Conservation (phyloP, 2,113 vertebrate species). For the Chaetura pelagica region DNA sequence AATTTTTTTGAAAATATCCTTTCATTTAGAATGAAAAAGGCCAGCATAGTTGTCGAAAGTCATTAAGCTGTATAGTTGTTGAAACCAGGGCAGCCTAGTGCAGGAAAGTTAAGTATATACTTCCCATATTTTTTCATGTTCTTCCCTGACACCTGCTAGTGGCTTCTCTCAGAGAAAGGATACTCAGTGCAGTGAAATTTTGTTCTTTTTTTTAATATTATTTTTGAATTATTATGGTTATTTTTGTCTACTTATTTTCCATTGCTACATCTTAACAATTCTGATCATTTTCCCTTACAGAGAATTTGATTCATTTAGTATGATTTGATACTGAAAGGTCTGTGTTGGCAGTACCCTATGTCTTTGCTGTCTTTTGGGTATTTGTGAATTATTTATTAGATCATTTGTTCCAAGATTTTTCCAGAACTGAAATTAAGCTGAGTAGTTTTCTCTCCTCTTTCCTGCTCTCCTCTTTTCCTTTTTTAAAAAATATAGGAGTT, state of each 20-base stretch:
- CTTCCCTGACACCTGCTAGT: background rate
- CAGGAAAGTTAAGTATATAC: background rate
- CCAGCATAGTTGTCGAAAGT: background rate
- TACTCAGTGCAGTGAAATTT: background rate
- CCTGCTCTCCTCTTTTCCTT: accelerated
- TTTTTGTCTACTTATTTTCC: background rate
- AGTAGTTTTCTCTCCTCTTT: background rate
- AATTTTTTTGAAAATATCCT: background rate
- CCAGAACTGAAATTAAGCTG: background rate
- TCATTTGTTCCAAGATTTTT: background rate
- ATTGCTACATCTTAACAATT: background rate
- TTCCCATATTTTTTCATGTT: background rate
- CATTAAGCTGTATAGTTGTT: background rate
- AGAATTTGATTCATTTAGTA: background rate
- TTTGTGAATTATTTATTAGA: background rate
- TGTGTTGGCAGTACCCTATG: background rate
- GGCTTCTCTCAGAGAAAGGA: background rate
- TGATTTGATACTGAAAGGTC: background rate
- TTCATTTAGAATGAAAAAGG: background rate
- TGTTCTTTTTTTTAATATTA: background rate
- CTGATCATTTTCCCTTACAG: background rate
- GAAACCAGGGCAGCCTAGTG: background rate
- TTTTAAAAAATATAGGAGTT: background rate
- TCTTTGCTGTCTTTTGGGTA: background rate
- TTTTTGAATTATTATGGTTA: background rate